These are phyloP conservation scores for Clivina fossor DNA, from an alignment of 2,888 invertebrate species.

Conservation along the genomic window DNA sequence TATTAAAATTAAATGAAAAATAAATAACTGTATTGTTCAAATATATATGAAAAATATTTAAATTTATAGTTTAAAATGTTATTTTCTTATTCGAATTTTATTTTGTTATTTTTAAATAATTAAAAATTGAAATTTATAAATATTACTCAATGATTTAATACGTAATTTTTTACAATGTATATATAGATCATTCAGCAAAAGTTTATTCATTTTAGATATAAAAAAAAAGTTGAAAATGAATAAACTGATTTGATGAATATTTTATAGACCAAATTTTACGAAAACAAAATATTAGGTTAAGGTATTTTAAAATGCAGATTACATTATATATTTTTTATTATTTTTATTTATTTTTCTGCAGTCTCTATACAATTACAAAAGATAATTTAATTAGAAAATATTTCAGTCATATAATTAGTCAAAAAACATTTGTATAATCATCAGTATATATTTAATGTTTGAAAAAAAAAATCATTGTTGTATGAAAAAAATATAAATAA, in stretches of 20 bases:
- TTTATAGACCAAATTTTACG: constrained; percentile 1
- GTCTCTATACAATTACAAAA: background rate
- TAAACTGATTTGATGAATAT: background rate
- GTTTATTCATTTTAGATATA: background rate
- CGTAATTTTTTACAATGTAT: constrained; percentile 1
- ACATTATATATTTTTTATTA: background rate
- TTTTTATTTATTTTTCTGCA: background rate
- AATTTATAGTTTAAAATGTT: too few species aligned
- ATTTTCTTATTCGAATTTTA: too few species aligned
- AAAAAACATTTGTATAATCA: background rate
- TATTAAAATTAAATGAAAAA: too few species aligned
- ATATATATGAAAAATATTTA: too few species aligned
- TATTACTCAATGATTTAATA: too few species aligned
- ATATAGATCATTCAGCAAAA: background rate
- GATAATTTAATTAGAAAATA: background rate
- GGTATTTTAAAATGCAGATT: too few species aligned
- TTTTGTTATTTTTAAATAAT: too few species aligned
- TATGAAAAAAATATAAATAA: background rate
- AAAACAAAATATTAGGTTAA: background rate
- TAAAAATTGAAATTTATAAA: too few species aligned
- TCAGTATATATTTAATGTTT: background rate
- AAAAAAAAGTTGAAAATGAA: background rate
- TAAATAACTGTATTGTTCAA: too few species aligned
- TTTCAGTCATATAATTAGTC: background rate
- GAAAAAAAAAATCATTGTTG: background rate